Conservation (phyloP, 2,797 vertebrate species). For the Acipenser ruthenus region DNA sequence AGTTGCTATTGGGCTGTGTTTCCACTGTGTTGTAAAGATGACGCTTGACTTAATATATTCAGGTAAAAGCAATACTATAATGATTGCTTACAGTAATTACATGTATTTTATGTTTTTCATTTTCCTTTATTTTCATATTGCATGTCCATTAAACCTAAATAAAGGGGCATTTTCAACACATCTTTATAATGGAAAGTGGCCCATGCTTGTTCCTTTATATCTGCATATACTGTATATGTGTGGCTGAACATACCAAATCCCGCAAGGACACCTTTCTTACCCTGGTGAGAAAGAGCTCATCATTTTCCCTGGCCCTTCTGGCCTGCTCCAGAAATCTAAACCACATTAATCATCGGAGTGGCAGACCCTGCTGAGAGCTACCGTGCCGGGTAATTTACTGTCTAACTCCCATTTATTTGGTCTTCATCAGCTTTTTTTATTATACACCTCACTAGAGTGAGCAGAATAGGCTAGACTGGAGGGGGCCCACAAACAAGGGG, state of each 20-base stretch:
- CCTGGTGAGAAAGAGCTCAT: slow-evolving; percentile 27
- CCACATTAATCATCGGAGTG: slow-evolving; percentile 37
- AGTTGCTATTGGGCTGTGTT: too few relatives aligned
- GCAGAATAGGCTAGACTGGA: background rate
- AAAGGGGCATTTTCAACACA: too few relatives aligned
- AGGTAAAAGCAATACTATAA: too few relatives aligned
- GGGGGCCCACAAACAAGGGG: background rate
- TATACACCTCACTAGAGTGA: slow-evolving; percentile 36
- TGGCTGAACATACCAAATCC: background rate
- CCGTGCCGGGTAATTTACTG: slow-evolving; percentile 38
- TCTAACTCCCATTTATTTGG: slow-evolving; percentile 35
- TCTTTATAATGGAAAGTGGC: too few relatives aligned
- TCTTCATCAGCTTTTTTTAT: slow-evolving; percentile 34
- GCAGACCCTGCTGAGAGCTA: slow-evolving; percentile 22
- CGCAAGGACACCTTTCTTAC: slow-evolving; percentile 4
- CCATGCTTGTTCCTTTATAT: too few relatives aligned
- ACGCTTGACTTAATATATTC: too few relatives aligned
- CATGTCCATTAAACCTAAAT: too few relatives aligned
- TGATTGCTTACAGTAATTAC: too few relatives aligned
- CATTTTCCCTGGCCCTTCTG: slow-evolving; percentile 34
- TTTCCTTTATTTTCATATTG: too few relatives aligned
- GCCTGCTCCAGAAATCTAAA: slow-evolving; percentile 36
- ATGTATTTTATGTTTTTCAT: too few relatives aligned
- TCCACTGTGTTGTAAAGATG: too few relatives aligned
- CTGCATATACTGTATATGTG: background rate